Percentiles rank a stretch among this genome's conserved stretches.
phyloP scores from a whole-genome alignment of 2,888 invertebrate species.

The Crepidodera aurea region DNA sequence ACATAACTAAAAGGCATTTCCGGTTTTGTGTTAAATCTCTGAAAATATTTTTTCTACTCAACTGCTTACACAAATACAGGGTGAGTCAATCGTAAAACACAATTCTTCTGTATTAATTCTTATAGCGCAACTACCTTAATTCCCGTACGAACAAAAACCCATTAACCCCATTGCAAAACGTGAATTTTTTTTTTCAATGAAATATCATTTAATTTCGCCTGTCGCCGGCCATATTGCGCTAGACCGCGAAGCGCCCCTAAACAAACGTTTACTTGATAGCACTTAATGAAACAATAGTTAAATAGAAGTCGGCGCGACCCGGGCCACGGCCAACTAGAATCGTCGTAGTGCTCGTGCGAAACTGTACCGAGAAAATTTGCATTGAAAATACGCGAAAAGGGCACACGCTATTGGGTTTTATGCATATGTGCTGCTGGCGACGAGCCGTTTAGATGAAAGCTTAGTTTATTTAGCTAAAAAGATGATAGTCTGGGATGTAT shows the following conservation, averaged over 20 bases:
- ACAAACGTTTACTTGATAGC: constrained; percentile 21
- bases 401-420: constrained; percentile 16
- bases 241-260: not conserved
- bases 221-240: constrained; percentile 1
- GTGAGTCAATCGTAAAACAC: too few relatives aligned
- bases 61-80: too few relatives aligned
- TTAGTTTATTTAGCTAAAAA: constrained; percentile 1
- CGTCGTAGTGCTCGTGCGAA: not conserved
- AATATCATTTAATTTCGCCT: constrained; percentile 20
- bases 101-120: too few relatives aligned
- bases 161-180: not conserved
- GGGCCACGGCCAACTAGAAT: not conserved
- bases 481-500: constrained; percentile 10
- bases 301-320: not conserved
- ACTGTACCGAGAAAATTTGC: constrained; percentile 9
- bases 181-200: not conserved
- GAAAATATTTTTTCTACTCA: too few relatives aligned
- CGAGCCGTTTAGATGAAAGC: constrained; percentile 10
- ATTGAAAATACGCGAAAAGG: constrained; percentile 26
- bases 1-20: too few relatives aligned
- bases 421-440: constrained; percentile 2
- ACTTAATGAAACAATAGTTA: constrained; percentile 23
- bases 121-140: too few relatives aligned
- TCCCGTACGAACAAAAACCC: not conserved
- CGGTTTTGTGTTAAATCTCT: too few relatives aligned